Base-by-base conservation (phyloP, 2,113 vertebrate species). In the Burhinus bistriatus region DNA sequence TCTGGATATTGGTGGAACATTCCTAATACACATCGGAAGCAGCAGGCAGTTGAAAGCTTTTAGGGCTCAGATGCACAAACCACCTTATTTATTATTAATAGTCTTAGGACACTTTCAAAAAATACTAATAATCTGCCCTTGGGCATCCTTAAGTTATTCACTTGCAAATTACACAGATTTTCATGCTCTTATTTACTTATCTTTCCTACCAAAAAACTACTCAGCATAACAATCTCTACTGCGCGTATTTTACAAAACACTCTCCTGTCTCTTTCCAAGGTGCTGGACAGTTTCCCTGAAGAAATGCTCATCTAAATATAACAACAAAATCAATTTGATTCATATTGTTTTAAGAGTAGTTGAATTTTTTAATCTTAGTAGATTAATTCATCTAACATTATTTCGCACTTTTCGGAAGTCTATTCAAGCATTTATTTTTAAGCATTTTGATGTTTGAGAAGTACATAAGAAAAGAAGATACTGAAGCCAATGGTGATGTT, bases 11-110 rank as follows among this genome's bases (percentile, higher is more conserved):
- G 77, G 65, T 84, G 65, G 69, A 89, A 90, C 51, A 12, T 90
- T 82, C 51, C 45, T 94, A 9, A 30, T 30, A 42, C n/a, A 25
- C 29, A 22, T 23, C 0, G 0, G 51, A 88, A 92, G 14, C 77
- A 49, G n/a, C 17, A 87, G 57, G 49, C 86, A 69, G 44, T 38
- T 75, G 77, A 89, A 93, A 92, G 83, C 89, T 92, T 96, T 93
- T 65, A 92, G 78, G 54, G 51, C 87, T 95, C 73, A 80, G 81
- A 93, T 92, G 83, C 75, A 87, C 25, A 38, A 70, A 94, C 7
- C 54, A 84, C 29, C 49, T 96, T 94, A 92, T 94, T 94, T 95
- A 94, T 94, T 96, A 83, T 92, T 94, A 89, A 91, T 92, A 79
- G 54, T 89, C 66, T 62, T 85, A 83, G 73, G 79, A 89, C 55